Evolutionary conservation across 2,888 invertebrate genomes (phyloP), one percentile per base, ranked within the genome.

Genomic region (Oligia fasciuncula): DNA sequence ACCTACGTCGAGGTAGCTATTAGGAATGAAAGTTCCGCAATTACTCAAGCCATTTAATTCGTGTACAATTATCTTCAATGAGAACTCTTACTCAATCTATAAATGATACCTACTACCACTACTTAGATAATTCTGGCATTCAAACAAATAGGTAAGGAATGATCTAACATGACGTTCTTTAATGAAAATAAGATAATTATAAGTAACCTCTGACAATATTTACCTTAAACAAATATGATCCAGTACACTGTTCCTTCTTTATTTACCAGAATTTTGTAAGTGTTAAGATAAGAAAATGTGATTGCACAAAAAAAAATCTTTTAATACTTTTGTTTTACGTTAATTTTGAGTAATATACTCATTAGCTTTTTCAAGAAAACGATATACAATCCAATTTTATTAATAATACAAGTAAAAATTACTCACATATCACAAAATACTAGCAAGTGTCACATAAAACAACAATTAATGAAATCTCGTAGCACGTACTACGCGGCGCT

Each of bases 401-500:
- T 14, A 49, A 40, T 29, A 62, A 46, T 17, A 62, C 9, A 43
- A n/a, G 23, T 40, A 62, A 77, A 77, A 68, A 66, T 73, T 74
- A 84, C 70, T 76, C 72, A 81, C 77, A 73, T 67, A 9, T 77
- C 71, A 82, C 83, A 86, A 87, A 79, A 81, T 77, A 80, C 72
- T 81, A 57, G 75, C 35, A 66, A 67, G 11, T 76, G 46, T 62
- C 43, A 80, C 70, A n/a, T 63, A 35, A 63, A 76, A 71, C 60
- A 79, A 81, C 43, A 80, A 73, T 76, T 77, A 71, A 51, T 43
- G 73, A 81, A 87, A 85, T 84, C 76, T 86, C 90, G 92, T 92
- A 93, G 92, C 80, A 76, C 69, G 85, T 85, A 90, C 91, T 93
- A 94, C 92, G 91, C 81, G 84, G 77, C 88, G 90, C 81, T 86